These are phyloP conservation scores for Rhinolophus ferrumequinum DNA, from an alignment of 2,113 vertebrate genomes.

Conservation along the genomic window DNA sequence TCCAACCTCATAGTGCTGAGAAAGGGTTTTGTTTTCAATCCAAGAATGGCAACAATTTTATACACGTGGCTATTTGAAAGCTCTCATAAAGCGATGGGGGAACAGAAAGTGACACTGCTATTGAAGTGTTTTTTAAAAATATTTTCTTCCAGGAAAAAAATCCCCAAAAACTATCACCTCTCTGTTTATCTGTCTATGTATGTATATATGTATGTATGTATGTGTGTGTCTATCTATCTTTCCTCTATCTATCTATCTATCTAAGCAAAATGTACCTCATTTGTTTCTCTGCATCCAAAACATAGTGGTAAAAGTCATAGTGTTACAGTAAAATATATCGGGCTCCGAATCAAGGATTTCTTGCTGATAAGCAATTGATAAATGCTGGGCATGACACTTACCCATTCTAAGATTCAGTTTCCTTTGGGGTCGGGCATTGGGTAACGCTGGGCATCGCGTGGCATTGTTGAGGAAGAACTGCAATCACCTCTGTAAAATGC, in stretches of 20 bases:
- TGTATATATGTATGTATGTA: no score
- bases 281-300: neutral
- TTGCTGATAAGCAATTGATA: neutral
- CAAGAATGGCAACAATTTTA: neutral
- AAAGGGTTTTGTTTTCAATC: neutral
- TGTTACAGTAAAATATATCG: neutral
- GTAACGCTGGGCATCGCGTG: neutral
- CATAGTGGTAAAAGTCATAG: neutral
- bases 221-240: neutral
- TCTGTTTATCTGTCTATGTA: neutral
- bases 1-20: neutral
- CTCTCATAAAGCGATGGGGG: neutral
- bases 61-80: neutral
- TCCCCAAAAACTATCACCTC: neutral
- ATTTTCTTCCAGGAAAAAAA: neutral
- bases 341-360: neutral
- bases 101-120: neutral
- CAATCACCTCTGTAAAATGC: neutral
- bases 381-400: neutral
- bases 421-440: neutral
- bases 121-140: neutral
- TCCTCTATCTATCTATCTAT: neutral
- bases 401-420: neutral
- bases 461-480: neutral
- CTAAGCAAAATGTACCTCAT: neutral